phyloP scores from a whole-genome alignment of 2,797 vertebrate genomes.

The Tamandua tetradactyla region DNA sequence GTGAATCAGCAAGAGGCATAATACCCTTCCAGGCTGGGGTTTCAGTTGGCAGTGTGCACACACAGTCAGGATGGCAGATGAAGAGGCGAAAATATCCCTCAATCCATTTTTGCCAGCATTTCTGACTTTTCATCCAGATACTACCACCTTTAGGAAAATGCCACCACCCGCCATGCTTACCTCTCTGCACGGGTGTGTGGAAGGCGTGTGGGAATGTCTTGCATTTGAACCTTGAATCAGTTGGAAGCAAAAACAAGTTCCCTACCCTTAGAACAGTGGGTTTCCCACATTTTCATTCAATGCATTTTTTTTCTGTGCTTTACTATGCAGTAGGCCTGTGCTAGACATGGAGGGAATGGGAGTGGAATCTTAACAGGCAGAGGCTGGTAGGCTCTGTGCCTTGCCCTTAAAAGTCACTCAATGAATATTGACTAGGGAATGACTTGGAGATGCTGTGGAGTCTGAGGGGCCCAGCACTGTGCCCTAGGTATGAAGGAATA shows the following conservation, averaged over 20 bases:
- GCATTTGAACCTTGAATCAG: background rate
- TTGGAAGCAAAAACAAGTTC: background rate
- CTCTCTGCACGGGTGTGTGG: background rate
- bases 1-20: background rate
- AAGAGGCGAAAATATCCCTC: conserved; percentile 39
- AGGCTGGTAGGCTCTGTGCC: background rate
- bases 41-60: background rate
- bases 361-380: background rate
- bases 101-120: background rate
- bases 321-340: background rate
- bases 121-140: background rate
- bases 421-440: background rate
- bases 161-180: background rate
- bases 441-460: background rate
- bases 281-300: background rate
- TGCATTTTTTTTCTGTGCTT: background rate
- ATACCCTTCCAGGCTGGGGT: background rate
- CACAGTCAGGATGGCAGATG: background rate
- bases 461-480: background rate
- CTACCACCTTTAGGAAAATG: background rate
- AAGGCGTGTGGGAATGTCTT: background rate
- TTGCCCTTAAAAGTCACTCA: background rate
- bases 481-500: background rate
- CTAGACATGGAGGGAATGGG: background rate
- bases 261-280: background rate